Percentiles rank a stretch among this genome's conserved stretches.
These are phyloP conservation scores for Manis javanica DNA, from an alignment of 2,797 vertebrate species.

Conservation along the genomic window DNA sequence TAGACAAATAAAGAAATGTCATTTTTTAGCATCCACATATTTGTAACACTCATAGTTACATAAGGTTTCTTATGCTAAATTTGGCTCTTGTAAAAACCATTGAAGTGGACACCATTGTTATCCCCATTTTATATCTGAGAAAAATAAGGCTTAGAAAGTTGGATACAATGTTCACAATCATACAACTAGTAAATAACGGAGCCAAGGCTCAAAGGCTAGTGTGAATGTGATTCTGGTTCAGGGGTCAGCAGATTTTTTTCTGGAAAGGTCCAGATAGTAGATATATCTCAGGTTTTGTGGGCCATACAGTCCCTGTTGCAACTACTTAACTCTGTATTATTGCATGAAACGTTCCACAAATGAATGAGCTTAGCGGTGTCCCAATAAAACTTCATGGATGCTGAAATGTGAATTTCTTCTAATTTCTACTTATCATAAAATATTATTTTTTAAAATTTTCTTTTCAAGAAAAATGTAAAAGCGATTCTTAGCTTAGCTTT, in stretches of 20 bases:
- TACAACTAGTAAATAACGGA: neutral
- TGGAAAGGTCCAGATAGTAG: neutral
- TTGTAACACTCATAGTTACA: neutral
- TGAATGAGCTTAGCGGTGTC: neutral
- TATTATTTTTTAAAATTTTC: neutral
- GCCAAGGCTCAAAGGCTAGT: neutral
- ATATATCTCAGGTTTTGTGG: neutral
- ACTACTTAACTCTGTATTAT: neutral
- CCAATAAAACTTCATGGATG: neutral
- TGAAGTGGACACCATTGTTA: neutral
- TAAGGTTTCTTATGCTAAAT: neutral
- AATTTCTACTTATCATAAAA: neutral
- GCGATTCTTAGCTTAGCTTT: neutral
- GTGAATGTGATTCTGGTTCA: neutral
- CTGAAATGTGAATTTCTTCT: neutral
- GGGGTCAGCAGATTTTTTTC: neutral
- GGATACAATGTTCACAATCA: neutral
- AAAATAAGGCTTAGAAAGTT: neutral
- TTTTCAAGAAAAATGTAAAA: neutral
- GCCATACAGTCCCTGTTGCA: neutral
- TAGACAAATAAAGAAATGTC: neutral
- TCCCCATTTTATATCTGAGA: neutral
- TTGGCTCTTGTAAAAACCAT: neutral
- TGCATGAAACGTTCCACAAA: neutral
- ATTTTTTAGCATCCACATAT: neutral